Evolutionary conservation across 2,888 invertebrate species (phyloP).

Genomic region (Willowsia nigromaculata): DNA sequence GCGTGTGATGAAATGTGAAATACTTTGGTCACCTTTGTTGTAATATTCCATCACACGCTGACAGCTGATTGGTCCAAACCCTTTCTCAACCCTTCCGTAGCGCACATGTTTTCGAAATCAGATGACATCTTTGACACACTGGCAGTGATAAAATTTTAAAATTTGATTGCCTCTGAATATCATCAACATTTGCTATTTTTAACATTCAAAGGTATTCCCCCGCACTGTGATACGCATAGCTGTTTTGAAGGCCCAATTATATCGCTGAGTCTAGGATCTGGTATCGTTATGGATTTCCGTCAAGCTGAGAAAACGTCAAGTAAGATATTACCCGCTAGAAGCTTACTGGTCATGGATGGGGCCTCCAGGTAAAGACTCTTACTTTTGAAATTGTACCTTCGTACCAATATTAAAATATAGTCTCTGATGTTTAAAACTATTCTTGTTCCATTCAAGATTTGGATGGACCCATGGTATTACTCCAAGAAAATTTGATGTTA

Average conservation of each 20-base stretch:
- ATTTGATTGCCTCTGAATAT: no score
- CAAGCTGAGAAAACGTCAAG: slow-evolving; percentile 83
- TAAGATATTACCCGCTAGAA: slow-evolving; percentile 86
- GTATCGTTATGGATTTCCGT: slow-evolving; percentile 94
- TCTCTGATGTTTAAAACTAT: no score
- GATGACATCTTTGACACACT: no score
- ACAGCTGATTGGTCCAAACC: no score
- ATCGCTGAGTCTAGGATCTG: slow-evolving; percentile 89
- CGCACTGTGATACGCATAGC: slow-evolving; percentile 97
- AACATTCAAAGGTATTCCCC: slow-evolving; percentile 88
- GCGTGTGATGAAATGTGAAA: no score
- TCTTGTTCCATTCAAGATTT: slow-evolving; percentile 82
- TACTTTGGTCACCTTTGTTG: no score
- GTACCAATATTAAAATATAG: background rate
- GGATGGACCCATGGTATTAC: slow-evolving; percentile 89
- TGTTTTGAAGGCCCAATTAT: slow-evolving; percentile 94
- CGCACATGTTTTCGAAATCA: background rate
- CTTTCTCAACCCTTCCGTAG: no score
- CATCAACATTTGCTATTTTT: background rate
- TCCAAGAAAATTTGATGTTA: slow-evolving; percentile 74
- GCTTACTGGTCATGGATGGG: slow-evolving; percentile 89
- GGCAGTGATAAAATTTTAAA: background rate
- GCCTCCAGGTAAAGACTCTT: slow-evolving; percentile 85
- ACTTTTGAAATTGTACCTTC: background rate
- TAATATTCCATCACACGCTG: no score